Evolutionary conservation across 53 echinoderm and acorn worm genomes (phyloP).

Genomic region (Stichopus horrens): DNA sequence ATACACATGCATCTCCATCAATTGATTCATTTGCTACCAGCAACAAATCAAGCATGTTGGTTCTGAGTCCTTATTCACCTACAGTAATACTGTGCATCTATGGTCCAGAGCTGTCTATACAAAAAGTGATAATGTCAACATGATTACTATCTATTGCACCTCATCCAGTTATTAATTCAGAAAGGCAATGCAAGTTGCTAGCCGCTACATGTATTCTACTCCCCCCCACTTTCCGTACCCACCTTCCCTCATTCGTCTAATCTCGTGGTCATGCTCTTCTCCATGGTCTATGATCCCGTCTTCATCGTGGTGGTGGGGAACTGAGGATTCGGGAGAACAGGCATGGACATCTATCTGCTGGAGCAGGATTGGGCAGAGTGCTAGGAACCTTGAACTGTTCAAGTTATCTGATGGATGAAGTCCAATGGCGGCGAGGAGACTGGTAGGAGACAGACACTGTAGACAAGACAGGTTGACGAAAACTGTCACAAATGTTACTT

Average conservation of each 20-base stretch:
- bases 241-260: not conserved
- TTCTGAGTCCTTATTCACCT: too few relatives aligned
- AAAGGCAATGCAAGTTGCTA: too few relatives aligned
- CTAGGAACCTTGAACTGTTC: slow-evolving; percentile 61
- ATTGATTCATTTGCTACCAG: too few relatives aligned
- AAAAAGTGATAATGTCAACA: too few relatives aligned
- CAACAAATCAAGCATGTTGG: too few relatives aligned
- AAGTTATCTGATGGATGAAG: slow-evolving; percentile 55
- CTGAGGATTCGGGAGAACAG: slow-evolving; percentile 17
- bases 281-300: not conserved
- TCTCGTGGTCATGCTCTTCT: not conserved
- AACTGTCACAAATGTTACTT: not conserved
- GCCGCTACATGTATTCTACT: too few relatives aligned
- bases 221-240: not conserved
- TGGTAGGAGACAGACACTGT: slow-evolving; percentile 74
- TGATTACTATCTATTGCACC: too few relatives aligned
- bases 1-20: too few relatives aligned
- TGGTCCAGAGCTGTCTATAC: too few relatives aligned
- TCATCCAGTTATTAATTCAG: too few relatives aligned
- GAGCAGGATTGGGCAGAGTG: slow-evolving; percentile 85
- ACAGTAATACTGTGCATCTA: too few relatives aligned
- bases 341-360: slow-evolving; percentile 91
- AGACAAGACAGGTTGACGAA: not conserved
- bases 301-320: not conserved
- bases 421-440: slow-evolving; percentile 62